Conservation (phyloP, 2,888 invertebrate genomes). For the Liopterus haemorrhoidalis region DNA sequence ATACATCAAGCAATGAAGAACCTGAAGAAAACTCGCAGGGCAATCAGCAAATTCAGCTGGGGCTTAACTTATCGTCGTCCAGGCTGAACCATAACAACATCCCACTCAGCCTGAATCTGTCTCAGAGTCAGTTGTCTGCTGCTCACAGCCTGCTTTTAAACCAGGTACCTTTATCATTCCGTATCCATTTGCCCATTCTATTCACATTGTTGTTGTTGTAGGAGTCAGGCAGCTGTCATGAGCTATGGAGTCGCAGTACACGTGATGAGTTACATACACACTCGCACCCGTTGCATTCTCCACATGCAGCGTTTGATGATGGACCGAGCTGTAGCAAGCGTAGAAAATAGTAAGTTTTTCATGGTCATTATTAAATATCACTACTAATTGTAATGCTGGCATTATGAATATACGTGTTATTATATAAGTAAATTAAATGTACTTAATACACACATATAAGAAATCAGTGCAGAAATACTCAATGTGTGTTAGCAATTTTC, state of each 20-base stretch:
- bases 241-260: conserved; percentile 12
- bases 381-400: too few relatives aligned
- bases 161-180: too few relatives aligned
- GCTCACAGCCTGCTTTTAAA: conserved; percentile 16
- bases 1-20: conserved; percentile 18
- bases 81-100: conserved; percentile 17
- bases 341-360: conserved; percentile 16
- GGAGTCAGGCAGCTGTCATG: conserved; percentile 15
- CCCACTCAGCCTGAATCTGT: conserved; percentile 15
- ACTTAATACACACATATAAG: not conserved
- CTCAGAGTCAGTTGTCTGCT: conserved; percentile 18
- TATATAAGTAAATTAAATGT: too few relatives aligned
- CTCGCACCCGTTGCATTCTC: conserved; percentile 12
- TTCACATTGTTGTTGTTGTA: not conserved
- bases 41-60: conserved; percentile 18
- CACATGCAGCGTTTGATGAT: conserved; percentile 16
- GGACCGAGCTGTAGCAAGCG: conserved; percentile 14
- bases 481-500: not conserved
- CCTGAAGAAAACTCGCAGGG: conserved; percentile 17
- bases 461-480: not conserved
- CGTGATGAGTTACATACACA: conserved; percentile 19
- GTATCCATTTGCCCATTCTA: too few relatives aligned
- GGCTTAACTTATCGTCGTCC: conserved; percentile 19
- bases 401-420: too few relatives aligned
- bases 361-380: not conserved